Conservation (phyloP, 2,797 vertebrate species). For the Enteromius mattozi region DNA sequence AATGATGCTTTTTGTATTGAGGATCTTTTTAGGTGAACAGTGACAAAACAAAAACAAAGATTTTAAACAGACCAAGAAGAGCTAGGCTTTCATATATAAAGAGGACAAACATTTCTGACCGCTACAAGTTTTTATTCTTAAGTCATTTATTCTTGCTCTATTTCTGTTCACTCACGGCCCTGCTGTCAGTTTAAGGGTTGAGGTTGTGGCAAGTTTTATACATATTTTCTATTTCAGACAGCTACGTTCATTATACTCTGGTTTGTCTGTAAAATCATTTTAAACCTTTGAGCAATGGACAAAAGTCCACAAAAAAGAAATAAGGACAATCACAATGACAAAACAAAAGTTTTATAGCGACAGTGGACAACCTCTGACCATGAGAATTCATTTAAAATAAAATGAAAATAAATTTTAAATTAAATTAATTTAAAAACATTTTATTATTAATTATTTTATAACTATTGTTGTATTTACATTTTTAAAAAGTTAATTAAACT, state of each 20-base stretch:
- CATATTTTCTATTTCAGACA: constrained; percentile 6
- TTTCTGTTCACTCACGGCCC: constrained; percentile 41
- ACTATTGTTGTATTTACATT: not conserved
- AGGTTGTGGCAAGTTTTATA: constrained; percentile 25
- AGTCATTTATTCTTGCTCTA: constrained; percentile 21
- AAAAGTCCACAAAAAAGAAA: constrained; percentile 14
- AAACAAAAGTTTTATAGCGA: not conserved
- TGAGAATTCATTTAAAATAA: not conserved
- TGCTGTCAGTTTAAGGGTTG: constrained; percentile 42
- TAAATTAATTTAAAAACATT: not conserved
- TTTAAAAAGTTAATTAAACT: not conserved
- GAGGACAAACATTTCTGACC: constrained; percentile 9
- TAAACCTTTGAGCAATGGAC: not conserved
- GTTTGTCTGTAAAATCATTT: constrained; percentile 29
- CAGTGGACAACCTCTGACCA: not conserved
- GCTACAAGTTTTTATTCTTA: not conserved
- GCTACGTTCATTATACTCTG: constrained; percentile 45
- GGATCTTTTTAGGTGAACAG: not conserved
- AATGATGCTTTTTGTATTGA: not conserved
- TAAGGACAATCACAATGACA: not conserved
- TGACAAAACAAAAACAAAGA: not conserved
- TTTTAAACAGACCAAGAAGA: not conserved
- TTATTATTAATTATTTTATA: not conserved
- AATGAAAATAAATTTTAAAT: not conserved
- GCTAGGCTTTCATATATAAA: not conserved